These are phyloP conservation scores for Leucoraja erinaceus DNA, from an alignment of 2,113 vertebrate genomes.

Conservation along the genomic window DNA sequence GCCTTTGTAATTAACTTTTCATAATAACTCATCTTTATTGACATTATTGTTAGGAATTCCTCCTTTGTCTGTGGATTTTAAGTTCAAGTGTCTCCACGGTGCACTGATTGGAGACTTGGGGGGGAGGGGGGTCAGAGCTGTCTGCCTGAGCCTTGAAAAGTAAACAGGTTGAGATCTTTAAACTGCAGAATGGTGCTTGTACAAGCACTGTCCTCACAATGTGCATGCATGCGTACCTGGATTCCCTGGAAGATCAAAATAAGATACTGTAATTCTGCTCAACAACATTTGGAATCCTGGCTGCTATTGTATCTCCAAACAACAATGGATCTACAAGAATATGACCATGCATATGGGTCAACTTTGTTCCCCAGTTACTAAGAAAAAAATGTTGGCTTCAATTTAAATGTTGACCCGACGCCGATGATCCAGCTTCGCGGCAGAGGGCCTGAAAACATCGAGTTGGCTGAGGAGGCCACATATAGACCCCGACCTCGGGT, in stretches of 20 bases:
- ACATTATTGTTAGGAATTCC: background rate
- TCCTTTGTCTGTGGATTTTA: background rate
- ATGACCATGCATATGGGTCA: background rate
- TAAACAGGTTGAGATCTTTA: background rate
- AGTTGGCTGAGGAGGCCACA: too few relatives aligned
- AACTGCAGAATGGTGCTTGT: background rate
- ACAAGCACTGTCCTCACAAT: background rate
- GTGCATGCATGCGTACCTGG: background rate
- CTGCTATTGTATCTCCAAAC: too few relatives aligned
- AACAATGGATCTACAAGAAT: background rate
- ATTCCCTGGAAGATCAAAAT: background rate
- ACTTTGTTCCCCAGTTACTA: background rate
- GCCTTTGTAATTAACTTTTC: background rate
- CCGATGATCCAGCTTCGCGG: too few relatives aligned
- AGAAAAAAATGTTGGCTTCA: background rate
- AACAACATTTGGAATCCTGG: background rate
- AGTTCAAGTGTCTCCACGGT: background rate
- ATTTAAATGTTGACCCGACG: too few relatives aligned
- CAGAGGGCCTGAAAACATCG: too few relatives aligned
- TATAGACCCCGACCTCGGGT: too few relatives aligned
- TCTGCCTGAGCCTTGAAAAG: background rate
- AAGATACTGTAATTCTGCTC: background rate
- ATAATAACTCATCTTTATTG: constrained; percentile 12
- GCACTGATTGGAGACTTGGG: too few relatives aligned
- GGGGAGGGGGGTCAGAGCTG: background rate